These are phyloP conservation scores for Eupithecia insigniata DNA, from an alignment of 2,888 invertebrate genomes.

Conservation along the genomic window DNA sequence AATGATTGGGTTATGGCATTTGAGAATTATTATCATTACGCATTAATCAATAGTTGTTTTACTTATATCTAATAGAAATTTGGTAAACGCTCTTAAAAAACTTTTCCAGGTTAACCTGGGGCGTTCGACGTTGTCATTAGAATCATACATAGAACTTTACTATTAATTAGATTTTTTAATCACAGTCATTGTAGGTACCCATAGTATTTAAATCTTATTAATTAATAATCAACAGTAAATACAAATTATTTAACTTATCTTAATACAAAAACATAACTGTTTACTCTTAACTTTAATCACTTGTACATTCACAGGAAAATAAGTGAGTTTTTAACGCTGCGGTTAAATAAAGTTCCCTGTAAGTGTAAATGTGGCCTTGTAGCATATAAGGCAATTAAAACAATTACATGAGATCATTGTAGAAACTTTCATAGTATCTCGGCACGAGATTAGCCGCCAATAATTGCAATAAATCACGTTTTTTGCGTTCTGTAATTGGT, in stretches of 20 bases:
- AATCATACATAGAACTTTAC: not conserved
- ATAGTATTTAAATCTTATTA: no score
- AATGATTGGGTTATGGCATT: no score
- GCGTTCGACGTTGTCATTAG: conserved; percentile 8
- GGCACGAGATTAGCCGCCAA: conserved; percentile 42
- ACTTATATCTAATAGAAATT: no score
- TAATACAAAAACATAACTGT: conserved; percentile 3
- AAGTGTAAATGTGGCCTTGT: conserved; percentile 15
- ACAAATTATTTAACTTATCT: not conserved
- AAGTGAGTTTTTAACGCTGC: conserved; percentile 14
- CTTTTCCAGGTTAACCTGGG: conserved; percentile 9
- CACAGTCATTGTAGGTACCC: conserved; percentile 16
- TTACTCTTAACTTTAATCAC: not conserved
- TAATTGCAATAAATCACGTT: conserved; percentile 39
- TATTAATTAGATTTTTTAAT: not conserved
- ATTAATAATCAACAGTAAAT: not conserved
- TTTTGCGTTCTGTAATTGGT: conserved; percentile 40
- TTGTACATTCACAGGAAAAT: conserved; percentile 6
- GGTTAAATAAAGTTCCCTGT: conserved; percentile 11
- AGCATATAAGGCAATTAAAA: conserved; percentile 8
- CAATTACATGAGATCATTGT: conserved; percentile 15
- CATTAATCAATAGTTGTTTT: no score
- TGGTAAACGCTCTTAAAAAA: conserved; percentile 11
- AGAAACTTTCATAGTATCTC: conserved; percentile 36
- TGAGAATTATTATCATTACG: no score